These are phyloP conservation scores for Dromaius novaehollandiae DNA, from an alignment of 2,113 vertebrate genomes.

Conservation along the genomic window DNA sequence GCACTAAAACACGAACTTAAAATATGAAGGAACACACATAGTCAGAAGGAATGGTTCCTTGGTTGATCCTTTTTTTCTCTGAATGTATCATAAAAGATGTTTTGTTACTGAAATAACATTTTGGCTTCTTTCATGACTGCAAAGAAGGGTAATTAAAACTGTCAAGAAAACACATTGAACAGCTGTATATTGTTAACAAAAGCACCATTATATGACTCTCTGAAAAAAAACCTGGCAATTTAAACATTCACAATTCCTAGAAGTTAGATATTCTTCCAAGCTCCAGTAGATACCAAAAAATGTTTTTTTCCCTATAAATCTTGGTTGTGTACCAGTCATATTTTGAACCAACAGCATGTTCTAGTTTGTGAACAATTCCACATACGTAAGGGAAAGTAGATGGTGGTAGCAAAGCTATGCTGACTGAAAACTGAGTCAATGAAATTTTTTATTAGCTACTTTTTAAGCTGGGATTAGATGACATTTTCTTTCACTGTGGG, in stretches of 20 bases:
- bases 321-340: constrained; percentile 21
- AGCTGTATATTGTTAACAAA: constrained; percentile 76
- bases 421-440: constrained; percentile 1
- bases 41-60: constrained; percentile 25
- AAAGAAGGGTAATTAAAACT: constrained; percentile 76
- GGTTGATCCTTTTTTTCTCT: constrained; percentile 45
- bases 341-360: constrained; percentile 44
- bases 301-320: constrained; percentile 48
- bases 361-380: constrained; percentile 48
- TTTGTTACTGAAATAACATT: constrained; percentile 65
- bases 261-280: constrained; percentile 63
- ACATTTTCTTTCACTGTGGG: constrained; percentile 36
- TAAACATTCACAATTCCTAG: constrained; percentile 64
- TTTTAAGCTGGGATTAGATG: not conserved
- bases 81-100: constrained; percentile 62
- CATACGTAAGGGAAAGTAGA: constrained; percentile 12
- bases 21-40: constrained; percentile 44
- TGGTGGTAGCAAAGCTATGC: not conserved
- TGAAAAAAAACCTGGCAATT: constrained; percentile 39
- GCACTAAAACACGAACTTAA: constrained; percentile 55
- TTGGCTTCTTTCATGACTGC: constrained; percentile 65
- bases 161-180: constrained; percentile 69
- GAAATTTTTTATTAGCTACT: not conserved
- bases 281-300: constrained; percentile 47
- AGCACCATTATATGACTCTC: constrained; percentile 56